Percentiles rank a stretch among this genome's conserved stretches.
Evolutionary conservation across 2,113 vertebrate species (phyloP).

Genomic region (Nanorana parkeri): DNA sequence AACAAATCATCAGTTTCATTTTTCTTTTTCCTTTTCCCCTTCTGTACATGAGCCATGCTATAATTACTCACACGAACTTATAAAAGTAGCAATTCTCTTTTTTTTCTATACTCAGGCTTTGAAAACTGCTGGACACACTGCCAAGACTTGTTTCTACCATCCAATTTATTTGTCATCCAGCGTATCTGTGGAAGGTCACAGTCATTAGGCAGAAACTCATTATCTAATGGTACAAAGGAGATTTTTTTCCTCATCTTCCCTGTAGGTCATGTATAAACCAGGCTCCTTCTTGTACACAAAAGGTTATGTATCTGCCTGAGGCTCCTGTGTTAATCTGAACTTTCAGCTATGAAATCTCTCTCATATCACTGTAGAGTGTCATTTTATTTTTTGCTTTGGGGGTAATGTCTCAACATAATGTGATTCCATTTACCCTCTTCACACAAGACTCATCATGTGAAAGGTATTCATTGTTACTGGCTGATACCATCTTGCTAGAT

Average conservation of each 20-base stretch:
- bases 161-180: neutral
- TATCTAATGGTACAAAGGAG: conserved; percentile 17
- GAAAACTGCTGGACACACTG: neutral
- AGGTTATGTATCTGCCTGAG: conserved; percentile 4
- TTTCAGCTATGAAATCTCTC: neutral
- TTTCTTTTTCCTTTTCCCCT: too few relatives aligned
- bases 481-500: neutral
- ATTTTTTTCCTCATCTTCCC: neutral
- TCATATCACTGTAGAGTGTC: neutral
- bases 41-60: neutral
- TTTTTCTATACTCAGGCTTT: neutral
- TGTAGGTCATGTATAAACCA: neutral
- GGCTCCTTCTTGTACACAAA: conserved; percentile 1
- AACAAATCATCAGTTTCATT: too few relatives aligned
- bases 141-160: neutral
- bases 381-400: neutral
- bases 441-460: conserved; percentile 3
- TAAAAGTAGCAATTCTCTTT: neutral
- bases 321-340: neutral
- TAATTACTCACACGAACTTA: neutral
- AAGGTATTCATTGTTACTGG: neutral
- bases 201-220: conserved; percentile 8
- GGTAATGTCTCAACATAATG: neutral
- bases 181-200: neutral
- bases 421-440: neutral